Evolutionary conservation across 2,797 vertebrate genomes (phyloP), one percentile per base, ranked within the genome.

Genomic region (Eidolon dupreanum): DNA sequence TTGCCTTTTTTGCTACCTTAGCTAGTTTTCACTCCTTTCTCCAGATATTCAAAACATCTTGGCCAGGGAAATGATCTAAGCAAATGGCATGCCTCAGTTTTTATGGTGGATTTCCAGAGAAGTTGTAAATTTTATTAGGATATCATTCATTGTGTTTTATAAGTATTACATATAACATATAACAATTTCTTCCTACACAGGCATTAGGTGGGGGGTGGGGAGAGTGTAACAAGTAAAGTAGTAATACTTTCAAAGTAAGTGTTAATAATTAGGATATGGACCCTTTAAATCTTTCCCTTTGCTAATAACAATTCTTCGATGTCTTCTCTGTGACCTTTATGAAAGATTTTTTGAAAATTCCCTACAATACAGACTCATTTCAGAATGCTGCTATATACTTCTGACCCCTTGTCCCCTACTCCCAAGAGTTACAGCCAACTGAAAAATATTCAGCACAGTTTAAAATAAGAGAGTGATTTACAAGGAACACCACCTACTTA

Each of bases 391-490:
- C 31, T 74, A 77, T 38, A 41, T 0, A 66, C 55, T 36, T 81
- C 51, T 41, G 22, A 68, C 19, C 31, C 31, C 43, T 24, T 7
- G 0, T 0, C 20, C 41, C 71, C 61, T 16, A 4, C 38, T 7
- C 78, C 36, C 26, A 59, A 51, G 77, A 53, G 51, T 73, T 93
- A 78, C 1, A 55, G 70, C 5, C 68, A 90, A 85, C 68, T 89
- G 91, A 63, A 93, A 96, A 97, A 91, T 46, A 26, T 70, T 92
- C 55, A 61, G 13, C 38, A 55, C 4, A 55, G 33, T 53, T 96
- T 88, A 55, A 94, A 96, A 88, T 53, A 94, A 75, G 85, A 91
- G 41, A 87, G 15, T 65, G 38, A 78, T 70, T 96, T 89, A 88
- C 46, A 82, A 4, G 36, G 55, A 93, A 89, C 91, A 90, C 63